Percentiles rank a stretch among this genome's conserved stretches.
Evolutionary conservation across 2,888 invertebrate species (phyloP).

Genomic region (Lathronympha strigana): DNA sequence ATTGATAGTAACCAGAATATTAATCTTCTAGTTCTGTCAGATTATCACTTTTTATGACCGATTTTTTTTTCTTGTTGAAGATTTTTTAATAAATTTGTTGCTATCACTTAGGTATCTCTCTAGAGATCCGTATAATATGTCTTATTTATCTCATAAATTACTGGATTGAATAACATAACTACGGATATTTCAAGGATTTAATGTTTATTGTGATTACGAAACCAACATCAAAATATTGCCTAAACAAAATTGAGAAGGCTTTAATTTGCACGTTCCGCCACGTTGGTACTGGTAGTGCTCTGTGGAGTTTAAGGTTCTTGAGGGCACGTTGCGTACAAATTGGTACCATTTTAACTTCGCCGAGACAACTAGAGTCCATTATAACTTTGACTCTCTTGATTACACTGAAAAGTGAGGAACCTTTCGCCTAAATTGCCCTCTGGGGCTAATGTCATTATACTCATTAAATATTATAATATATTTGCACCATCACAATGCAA

Average conservation of each 20-base stretch:
- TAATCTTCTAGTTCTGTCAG: too few relatives aligned
- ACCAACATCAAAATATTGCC: not conserved
- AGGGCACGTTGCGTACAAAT: constrained; percentile 29
- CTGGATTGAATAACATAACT: too few relatives aligned
- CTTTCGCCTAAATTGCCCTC: not conserved
- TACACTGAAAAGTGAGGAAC: constrained; percentile 7
- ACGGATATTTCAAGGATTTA: too few relatives aligned
- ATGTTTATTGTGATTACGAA: too few relatives aligned
- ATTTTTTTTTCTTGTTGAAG: too few relatives aligned
- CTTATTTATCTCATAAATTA: too few relatives aligned
- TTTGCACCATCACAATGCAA: too few relatives aligned
- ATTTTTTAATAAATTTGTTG: too few relatives aligned
- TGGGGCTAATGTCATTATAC: not conserved
- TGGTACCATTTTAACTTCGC: constrained; percentile 25
- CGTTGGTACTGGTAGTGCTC: constrained; percentile 15
- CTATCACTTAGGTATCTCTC: too few relatives aligned
- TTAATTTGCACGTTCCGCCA: constrained; percentile 24
- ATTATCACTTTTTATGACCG: too few relatives aligned
- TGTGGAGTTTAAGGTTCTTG: constrained; percentile 30
- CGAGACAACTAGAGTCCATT: constrained; percentile 27
- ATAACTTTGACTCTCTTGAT: constrained; percentile 27
- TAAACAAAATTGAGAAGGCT: constrained; percentile 8
- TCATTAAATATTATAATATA: not conserved
- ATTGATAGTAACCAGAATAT: too few relatives aligned
- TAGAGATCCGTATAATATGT: too few relatives aligned